Percentiles rank a stretch among this genome's conserved stretches.
phyloP scores from a whole-genome alignment of 1,140 invertebrate species.

The Pogonomyrmex californicus region DNA sequence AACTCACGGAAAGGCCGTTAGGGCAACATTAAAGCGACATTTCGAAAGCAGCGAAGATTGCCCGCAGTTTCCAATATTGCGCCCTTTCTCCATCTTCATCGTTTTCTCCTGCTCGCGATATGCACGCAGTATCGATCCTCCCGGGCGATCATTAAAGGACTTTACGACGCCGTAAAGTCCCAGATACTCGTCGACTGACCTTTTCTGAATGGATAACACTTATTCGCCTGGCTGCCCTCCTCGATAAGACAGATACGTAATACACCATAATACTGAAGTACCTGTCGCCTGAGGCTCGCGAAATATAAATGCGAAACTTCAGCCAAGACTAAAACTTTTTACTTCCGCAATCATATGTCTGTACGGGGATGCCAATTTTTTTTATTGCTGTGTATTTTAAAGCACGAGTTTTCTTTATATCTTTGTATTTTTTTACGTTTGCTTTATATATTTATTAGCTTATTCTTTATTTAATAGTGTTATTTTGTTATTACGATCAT shows the following conservation, averaged over 20 bases:
- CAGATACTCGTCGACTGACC: slow-evolving; percentile 64
- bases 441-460: neutral
- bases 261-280: slow-evolving; percentile 55
- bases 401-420: neutral
- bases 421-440: neutral
- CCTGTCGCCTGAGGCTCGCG: slow-evolving; percentile 25
- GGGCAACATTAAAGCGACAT: slow-evolving; percentile 65
- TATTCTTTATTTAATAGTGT: neutral
- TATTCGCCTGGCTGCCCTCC: slow-evolving; percentile 20
- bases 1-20: slow-evolving; percentile 50
- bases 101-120: neutral
- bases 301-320: neutral
- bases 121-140: slow-evolving; percentile 52
- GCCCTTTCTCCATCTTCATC: neutral
- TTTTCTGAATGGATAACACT: slow-evolving; percentile 54
- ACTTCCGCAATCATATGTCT: neutral
- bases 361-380: neutral
- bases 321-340: neutral
- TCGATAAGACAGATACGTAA: slow-evolving; percentile 54
- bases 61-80: slow-evolving; percentile 18
- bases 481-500: neutral
- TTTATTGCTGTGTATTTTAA: neutral
- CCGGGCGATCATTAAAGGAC: slow-evolving; percentile 67
- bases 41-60: slow-evolving; percentile 44
- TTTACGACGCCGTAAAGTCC: slow-evolving; percentile 72